Conservation (phyloP, 2,113 vertebrate species). For the Neoarius graeffei region DNA sequence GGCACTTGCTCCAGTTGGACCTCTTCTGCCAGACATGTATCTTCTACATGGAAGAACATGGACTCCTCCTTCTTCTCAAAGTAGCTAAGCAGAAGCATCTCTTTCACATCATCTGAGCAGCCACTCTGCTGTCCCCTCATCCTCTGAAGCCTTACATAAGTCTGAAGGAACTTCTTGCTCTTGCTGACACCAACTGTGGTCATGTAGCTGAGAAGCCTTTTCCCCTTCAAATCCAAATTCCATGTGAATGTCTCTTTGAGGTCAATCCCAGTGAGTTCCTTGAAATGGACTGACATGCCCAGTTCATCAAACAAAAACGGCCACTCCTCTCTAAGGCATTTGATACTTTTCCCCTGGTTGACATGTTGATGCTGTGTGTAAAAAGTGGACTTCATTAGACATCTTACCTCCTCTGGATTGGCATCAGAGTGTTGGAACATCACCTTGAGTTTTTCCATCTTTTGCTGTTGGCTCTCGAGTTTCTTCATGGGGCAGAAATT, state of each 20-base stretch:
- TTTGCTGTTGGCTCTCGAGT: conserved; percentile 25
- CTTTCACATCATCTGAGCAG: conserved; percentile 25
- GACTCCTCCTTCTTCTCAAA: too few species aligned
- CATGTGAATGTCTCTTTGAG: conserved; percentile 27
- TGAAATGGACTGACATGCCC: conserved; percentile 53
- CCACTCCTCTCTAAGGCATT: conserved; percentile 43
- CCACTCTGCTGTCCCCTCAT: conserved; percentile 33
- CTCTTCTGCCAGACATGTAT: too few species aligned
- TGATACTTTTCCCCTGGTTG: conserved; percentile 49
- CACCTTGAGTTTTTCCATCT: conserved; percentile 25
- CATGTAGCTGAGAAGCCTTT: conserved; percentile 49
- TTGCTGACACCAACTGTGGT: conserved; percentile 27
- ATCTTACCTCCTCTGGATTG: too few species aligned
- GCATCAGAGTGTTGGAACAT: conserved; percentile 32
- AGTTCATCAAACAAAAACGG: conserved; percentile 47
- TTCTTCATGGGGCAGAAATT: conserved; percentile 9
- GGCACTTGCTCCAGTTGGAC: too few species aligned
- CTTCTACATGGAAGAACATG: too few species aligned
- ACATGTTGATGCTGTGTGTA: conserved; percentile 47
- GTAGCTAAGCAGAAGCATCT: too few species aligned
- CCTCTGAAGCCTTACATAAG: conserved; percentile 29
- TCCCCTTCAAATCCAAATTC: conserved; percentile 31
- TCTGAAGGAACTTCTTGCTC: conserved; percentile 43
- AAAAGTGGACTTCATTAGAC: conserved; percentile 48
- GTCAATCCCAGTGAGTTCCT: conserved; percentile 42